Evolutionary conservation across 2,113 vertebrate species (phyloP).

Genomic region (Hyaena hyaena): DNA sequence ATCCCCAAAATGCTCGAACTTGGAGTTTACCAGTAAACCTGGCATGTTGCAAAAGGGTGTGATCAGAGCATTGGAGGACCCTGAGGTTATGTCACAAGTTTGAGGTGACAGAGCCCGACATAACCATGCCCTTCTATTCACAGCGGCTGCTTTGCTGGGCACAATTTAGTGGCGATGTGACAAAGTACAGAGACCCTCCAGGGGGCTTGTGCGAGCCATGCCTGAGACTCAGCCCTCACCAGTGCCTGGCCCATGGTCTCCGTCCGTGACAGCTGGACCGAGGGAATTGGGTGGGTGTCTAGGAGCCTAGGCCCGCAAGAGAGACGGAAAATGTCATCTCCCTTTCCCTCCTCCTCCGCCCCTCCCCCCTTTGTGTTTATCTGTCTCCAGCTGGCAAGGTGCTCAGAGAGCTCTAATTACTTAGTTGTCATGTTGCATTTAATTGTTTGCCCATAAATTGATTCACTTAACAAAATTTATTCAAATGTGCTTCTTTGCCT

Average conservation of each 20-base stretch:
- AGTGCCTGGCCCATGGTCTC: fast-evolving
- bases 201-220: background rate
- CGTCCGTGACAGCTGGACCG: background rate
- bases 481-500: background rate
- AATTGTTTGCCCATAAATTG: conserved; percentile 28
- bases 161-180: background rate
- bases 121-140: fast-evolving
- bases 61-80: background rate
- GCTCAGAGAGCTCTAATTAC: conserved; percentile 22
- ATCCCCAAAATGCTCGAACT: background rate
- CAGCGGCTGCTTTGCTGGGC: background rate
- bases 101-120: background rate
- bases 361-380: background rate
- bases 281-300: no score
- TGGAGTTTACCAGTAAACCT: background rate
- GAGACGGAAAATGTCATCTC: background rate
- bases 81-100: no score
- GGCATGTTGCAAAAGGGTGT: no score
- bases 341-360: no score
- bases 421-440: conserved; percentile 17
- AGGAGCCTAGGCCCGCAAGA: background rate
- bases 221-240: background rate
- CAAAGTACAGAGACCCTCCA: fast-evolving
- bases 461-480: background rate
- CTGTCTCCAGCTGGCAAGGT: background rate